Conservation (phyloP, 2,888 invertebrate species). For the Drosophila crucigera region DNA sequence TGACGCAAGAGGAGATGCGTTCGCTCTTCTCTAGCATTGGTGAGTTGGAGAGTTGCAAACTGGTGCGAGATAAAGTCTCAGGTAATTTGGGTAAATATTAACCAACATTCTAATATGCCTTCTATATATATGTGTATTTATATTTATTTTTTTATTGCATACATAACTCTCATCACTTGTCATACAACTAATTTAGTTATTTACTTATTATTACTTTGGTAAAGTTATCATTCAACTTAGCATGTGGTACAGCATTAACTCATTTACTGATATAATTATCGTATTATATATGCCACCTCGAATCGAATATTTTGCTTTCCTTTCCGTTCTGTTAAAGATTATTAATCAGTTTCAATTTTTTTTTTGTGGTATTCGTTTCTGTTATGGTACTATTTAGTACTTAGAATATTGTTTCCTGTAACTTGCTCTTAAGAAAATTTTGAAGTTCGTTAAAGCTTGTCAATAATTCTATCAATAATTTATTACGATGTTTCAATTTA, state of each 20-base stretch:
- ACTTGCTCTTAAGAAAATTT: not conserved
- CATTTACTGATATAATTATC: not conserved
- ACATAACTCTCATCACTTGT: not conserved
- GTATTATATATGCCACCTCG: too few relatives aligned
- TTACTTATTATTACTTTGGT: not conserved
- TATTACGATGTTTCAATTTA: not conserved
- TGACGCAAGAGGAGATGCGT: constrained; percentile 97
- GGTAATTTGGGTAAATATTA: constrained; percentile 87
- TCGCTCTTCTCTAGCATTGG: constrained; percentile 97
- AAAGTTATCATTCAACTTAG: not conserved
- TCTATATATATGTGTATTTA: not conserved
- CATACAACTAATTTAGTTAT: not conserved
- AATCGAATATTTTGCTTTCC: too few relatives aligned
- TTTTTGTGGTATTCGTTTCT: not conserved
- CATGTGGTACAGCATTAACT: not conserved
- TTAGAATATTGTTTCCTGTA: not conserved
- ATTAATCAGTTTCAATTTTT: not conserved
- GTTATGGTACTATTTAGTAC: not conserved
- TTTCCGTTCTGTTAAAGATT: too few relatives aligned
- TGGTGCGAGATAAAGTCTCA: constrained; percentile 98
- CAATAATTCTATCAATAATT: not conserved
- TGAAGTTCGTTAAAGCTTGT: not conserved
- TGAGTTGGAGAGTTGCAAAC: constrained; percentile 98
- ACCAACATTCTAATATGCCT: constrained; percentile 52
- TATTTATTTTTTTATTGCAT: not conserved